Evolutionary conservation across 1,140 invertebrate genomes (phyloP).

Genomic region (Drosophila parvula): DNA sequence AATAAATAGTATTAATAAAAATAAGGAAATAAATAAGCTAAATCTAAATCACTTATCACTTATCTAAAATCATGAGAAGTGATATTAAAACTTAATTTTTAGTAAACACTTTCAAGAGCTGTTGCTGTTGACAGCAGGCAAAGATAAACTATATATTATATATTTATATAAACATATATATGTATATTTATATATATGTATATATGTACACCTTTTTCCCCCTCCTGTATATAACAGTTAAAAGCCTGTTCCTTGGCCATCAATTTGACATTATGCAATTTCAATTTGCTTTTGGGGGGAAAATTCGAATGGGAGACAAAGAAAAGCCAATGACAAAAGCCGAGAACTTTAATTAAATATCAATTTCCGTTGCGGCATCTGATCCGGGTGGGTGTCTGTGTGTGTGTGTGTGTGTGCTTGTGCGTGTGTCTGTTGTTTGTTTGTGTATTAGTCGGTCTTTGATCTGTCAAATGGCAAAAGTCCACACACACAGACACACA

Average conservation of each 20-base stretch:
- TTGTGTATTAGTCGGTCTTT: conserved; percentile 55
- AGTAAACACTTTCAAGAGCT: too few relatives aligned
- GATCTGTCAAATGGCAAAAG: conserved; percentile 53
- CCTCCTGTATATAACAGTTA: neutral
- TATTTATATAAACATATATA: neutral
- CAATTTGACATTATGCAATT: conserved; percentile 41
- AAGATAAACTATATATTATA: neutral
- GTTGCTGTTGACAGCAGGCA: neutral
- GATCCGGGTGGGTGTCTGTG: conserved; percentile 12
- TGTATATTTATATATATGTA: neutral
- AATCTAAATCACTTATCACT: too few relatives aligned
- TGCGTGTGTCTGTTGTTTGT: conserved; percentile 16
- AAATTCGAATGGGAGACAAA: conserved; percentile 16
- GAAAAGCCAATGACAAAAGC: conserved; percentile 45
- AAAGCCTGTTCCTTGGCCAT: conserved; percentile 1
- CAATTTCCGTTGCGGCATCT: conserved; percentile 66
- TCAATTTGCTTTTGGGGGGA: conserved; percentile 34
- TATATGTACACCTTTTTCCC: neutral
- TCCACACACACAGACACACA: conserved; percentile 6
- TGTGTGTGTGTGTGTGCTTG: conserved; percentile 1
- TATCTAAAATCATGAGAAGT: neutral
- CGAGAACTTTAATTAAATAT: conserved; percentile 77
- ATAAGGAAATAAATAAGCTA: too few relatives aligned
- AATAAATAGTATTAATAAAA: too few relatives aligned
- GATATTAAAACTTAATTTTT: too few relatives aligned